phyloP scores from a whole-genome alignment of 2,797 vertebrate species.

The Chelonia mydas region DNA sequence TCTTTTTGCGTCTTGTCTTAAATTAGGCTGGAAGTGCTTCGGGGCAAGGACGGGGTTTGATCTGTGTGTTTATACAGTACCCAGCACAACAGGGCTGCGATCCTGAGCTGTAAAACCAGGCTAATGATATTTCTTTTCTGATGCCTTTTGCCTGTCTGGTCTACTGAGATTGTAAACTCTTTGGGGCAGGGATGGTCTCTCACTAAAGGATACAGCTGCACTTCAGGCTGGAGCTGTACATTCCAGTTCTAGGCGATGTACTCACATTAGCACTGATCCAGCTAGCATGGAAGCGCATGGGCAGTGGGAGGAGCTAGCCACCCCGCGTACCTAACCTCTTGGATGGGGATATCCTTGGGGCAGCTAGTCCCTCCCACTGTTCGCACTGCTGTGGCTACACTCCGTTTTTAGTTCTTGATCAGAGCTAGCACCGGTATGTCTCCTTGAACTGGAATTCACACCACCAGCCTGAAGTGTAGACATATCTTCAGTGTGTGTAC shows the following conservation, averaged over 20 bases:
- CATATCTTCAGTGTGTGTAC: accelerated
- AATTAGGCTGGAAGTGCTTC: neutral
- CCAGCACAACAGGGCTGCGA: neutral
- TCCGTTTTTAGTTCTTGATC: neutral
- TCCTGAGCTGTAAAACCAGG: neutral
- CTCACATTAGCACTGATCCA: neutral
- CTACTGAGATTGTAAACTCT: neutral
- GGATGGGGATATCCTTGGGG: neutral
- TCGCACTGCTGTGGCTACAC: neutral
- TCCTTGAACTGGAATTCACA: neutral
- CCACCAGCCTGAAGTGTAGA: neutral
- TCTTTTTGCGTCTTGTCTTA: too few relatives aligned
- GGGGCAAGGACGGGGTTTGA: neutral
- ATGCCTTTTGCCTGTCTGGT: neutral
- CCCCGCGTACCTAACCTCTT: neutral
- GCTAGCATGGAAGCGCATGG: neutral
- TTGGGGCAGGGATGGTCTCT: neutral
- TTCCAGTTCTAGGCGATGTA: neutral
- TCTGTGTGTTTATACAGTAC: neutral
- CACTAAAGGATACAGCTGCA: neutral
- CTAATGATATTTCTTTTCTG: neutral
- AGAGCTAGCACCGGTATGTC: neutral
- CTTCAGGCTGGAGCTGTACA: neutral
- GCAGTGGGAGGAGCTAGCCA: neutral
- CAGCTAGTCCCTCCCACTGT: neutral